phyloP scores from a whole-genome alignment of 2,113 vertebrate species.

The Pseudolaguvia tuberculata region DNA sequence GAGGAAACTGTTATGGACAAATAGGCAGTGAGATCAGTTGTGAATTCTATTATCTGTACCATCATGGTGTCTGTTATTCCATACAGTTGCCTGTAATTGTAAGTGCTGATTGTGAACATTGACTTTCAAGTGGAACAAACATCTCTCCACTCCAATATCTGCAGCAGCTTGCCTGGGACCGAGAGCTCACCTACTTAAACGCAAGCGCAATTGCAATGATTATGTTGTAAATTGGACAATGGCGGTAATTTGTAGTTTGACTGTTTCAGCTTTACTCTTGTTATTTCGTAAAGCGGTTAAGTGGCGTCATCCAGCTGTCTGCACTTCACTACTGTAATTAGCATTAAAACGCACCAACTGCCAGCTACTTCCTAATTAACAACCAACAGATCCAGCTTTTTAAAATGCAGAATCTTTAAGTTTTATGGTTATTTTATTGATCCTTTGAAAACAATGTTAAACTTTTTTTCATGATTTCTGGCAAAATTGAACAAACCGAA shows the following conservation, averaged over 20 bases:
- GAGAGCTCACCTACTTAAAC: slow-evolving; percentile 16
- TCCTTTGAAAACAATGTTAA: neutral
- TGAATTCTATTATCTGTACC: neutral
- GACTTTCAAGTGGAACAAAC: slow-evolving; percentile 10
- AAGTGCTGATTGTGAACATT: slow-evolving; percentile 5
- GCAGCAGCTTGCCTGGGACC: slow-evolving; percentile 1
- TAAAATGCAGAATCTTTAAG: neutral
- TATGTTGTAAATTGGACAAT: slow-evolving; percentile 28
- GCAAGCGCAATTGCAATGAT: slow-evolving; percentile 21
- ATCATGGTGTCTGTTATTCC: neutral
- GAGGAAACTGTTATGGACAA: neutral
- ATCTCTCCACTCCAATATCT: slow-evolving; percentile 5
- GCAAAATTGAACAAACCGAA: neutral
- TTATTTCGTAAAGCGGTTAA: slow-evolving; percentile 20
- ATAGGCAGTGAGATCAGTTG: neutral
- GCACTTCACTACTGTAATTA: slow-evolving; percentile 22
- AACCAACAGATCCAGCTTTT: neutral
- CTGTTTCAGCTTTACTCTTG: slow-evolving; percentile 25
- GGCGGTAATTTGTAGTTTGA: slow-evolving; percentile 31
- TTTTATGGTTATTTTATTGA: neutral
- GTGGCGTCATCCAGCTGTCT: slow-evolving; percentile 35
- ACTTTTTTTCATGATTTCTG: neutral
- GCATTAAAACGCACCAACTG: slow-evolving; percentile 8
- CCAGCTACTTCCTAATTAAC: slow-evolving; percentile 3
- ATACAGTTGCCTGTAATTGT: slow-evolving; percentile 3